phyloP scores from a whole-genome alignment of 2,888 invertebrate species.

The Autographa gamma region DNA sequence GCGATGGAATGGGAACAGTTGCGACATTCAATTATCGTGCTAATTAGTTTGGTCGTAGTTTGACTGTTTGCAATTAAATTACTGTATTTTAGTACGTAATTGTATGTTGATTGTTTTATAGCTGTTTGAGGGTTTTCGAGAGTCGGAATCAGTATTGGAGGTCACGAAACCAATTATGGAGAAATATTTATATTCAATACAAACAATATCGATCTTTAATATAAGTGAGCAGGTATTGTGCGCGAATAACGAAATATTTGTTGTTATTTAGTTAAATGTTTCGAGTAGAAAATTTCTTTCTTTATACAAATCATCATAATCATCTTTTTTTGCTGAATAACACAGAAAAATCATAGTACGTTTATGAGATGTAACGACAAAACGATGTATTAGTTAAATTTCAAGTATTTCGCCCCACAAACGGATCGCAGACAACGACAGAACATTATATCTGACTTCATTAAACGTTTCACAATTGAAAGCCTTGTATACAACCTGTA shows the following conservation, averaged over 20 bases:
- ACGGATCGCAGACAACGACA: constrained; percentile 7
- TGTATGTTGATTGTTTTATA: not conserved
- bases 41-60: constrained; percentile 11
- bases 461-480: constrained; percentile 41
- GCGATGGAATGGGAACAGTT: constrained; percentile 37
- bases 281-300: too few relatives aligned
- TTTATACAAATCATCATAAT: too few relatives aligned
- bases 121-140: constrained; percentile 4
- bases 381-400: too few relatives aligned
- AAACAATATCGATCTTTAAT: not conserved
- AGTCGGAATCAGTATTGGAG: not conserved
- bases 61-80: constrained; percentile 23
- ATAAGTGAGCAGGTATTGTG: too few relatives aligned
- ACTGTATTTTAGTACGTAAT: constrained; percentile 13
- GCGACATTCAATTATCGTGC: constrained; percentile 7
- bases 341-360: too few relatives aligned
- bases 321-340: too few relatives aligned
- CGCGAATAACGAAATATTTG: too few relatives aligned
- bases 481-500: constrained; percentile 8
- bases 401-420: too few relatives aligned
- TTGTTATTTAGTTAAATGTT: too few relatives aligned
- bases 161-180: constrained; percentile 4
- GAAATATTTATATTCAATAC: not conserved
- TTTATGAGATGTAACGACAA: too few relatives aligned
- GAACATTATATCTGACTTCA: constrained; percentile 38